Evolutionary conservation across 2,888 invertebrate species (phyloP).

Genomic region (Deilephila elpenor): DNA sequence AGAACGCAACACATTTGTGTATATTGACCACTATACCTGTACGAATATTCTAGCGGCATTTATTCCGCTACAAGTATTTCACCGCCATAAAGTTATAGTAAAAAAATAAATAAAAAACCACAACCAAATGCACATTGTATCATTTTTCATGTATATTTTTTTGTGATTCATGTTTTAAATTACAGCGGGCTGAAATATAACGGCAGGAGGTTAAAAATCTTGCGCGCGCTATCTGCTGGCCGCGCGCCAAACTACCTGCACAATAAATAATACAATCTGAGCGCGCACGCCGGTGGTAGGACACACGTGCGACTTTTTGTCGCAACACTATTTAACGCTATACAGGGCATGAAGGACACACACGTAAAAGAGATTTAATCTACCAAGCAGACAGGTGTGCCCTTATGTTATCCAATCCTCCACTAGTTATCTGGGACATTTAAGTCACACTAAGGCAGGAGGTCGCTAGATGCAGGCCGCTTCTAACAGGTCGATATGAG

Average conservation of each 20-base stretch:
- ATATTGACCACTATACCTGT: no score
- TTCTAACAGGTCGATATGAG: no score
- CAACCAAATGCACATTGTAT: conserved; percentile 42
- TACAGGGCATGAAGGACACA: no score
- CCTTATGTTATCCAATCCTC: no score
- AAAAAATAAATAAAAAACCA: conserved; percentile 43
- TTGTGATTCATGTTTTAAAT: conserved; percentile 77
- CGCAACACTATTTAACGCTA: conserved; percentile 8
- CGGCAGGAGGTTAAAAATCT: conserved; percentile 74
- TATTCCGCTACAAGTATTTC: conserved; percentile 12
- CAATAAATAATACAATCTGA: conserved; percentile 78
- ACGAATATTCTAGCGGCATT: no score
- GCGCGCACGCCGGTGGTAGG: conserved; percentile 38
- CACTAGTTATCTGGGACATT: no score
- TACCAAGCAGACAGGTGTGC: no score
- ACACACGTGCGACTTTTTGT: conserved; percentile 44
- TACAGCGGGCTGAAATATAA: conserved; percentile 74
- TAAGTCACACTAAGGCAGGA: no score
- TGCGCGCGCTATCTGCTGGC: conserved; percentile 76
- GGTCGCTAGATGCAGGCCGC: no score
- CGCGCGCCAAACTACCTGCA: conserved; percentile 79
- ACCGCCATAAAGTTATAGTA: neutral
- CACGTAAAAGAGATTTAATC: neutral
- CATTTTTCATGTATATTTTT: conserved; percentile 43
- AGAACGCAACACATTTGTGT: no score